Base-by-base conservation (phyloP, 30 jellyfish, hydroid and myxozoan species). In the Pseudorhiza aurosa region DNA sequence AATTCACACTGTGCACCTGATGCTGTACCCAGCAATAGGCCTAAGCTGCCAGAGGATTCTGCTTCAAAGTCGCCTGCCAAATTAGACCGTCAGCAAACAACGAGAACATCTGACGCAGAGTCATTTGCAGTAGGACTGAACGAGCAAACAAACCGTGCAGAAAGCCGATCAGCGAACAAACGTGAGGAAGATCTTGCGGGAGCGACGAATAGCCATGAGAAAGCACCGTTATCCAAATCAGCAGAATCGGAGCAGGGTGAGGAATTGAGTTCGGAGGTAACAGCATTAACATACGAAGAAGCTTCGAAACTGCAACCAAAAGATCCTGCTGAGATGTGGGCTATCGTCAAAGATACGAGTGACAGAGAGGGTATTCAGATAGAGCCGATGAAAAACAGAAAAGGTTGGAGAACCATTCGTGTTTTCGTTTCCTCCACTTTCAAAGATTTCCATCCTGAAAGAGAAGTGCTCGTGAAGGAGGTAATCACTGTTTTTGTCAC, bases 401-500 rank as follows among this genome's bases (percentile, higher is more conserved):
- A 94, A 76, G 97, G 99, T 3, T 94, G 99, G 99, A 94, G 95
- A 59, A 94, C 99, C 11, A 87, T 94, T 31, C 90, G 99, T 24
- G 43, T 94, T 14, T 94, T 94, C 81, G 99, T 94, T 42, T 94
- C 99, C 3, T 94, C 99, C 18, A 94, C 99, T 0, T 94, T 94
- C 89, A 94, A 87, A 94, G 99, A 94, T 57, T 94, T 94, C 62
- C 99, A 94, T 77, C 96, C 81, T 64, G 99, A 94, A 58, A 51
- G 99, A 55, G 99, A 94, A 72, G 99, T 94, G 32, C 89, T 94
- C 39, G 99, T 94, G 53, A 94, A 94, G 63, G 99, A 94, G 95
- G 99, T 94, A 77, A 10, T 67, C 29, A 4, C 32, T 15, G 1
- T n/a, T n/a, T n/a, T n/a, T n/a, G n/a, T n/a, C n/a, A n/a, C n/a